Percentiles rank a stretch among this genome's conserved stretches.
These are phyloP conservation scores for Sebastes jordani DNA, from an alignment of 2,797 vertebrate species.

Conservation along the genomic window DNA sequence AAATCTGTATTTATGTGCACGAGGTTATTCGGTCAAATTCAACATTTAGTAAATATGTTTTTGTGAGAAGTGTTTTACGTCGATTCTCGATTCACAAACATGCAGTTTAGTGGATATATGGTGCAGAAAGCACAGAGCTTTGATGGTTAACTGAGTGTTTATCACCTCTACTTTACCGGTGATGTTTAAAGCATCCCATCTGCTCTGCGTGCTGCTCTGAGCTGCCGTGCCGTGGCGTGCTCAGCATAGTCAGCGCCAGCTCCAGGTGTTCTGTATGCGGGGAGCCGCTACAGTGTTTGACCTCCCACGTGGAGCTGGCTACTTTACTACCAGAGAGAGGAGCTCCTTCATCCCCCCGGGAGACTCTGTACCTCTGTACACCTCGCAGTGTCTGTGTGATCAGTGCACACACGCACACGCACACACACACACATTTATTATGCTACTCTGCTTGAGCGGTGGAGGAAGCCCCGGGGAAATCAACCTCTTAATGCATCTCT, in stretches of 20 bases:
- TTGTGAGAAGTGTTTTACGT: background rate
- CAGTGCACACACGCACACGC: conserved; percentile 10
- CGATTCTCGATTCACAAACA: background rate
- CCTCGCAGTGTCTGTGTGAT: conserved; percentile 55
- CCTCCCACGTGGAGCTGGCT: conserved; percentile 60
- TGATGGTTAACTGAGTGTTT: conserved; percentile 39
- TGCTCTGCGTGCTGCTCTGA: conserved; percentile 34
- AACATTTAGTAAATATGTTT: background rate
- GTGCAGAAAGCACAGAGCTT: background rate
- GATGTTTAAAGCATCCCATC: conserved; percentile 51
- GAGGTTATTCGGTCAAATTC: background rate
- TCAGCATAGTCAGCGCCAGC: conserved; percentile 30
- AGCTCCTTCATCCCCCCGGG: conserved; percentile 52
- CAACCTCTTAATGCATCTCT: conserved; percentile 84
- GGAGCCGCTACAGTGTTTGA: conserved; percentile 33
- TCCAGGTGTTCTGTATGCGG: conserved; percentile 63
- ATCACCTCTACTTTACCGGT: conserved; percentile 24
- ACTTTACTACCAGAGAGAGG: conserved; percentile 36
- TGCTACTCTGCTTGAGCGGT: conserved; percentile 69
- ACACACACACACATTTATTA: conserved; percentile 70
- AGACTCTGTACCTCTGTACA: conserved; percentile 57
- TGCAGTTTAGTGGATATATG: background rate
- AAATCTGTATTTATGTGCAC: background rate
- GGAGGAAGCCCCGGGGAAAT: conserved; percentile 78
- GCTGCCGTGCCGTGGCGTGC: conserved; percentile 23